Conservation (phyloP, 2,888 invertebrate genomes). For the Thalpophila matura region DNA sequence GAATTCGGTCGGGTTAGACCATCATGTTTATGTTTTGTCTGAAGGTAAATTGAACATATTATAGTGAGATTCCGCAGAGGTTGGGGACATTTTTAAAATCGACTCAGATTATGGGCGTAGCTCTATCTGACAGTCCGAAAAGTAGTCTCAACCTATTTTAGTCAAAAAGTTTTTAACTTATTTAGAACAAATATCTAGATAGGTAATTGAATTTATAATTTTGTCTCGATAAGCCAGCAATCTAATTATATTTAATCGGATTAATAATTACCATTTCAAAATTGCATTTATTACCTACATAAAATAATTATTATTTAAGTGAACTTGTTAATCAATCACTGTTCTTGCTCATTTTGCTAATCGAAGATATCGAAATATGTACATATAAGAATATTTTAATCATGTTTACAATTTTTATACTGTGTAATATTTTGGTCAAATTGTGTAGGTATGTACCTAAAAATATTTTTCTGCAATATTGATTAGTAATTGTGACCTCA, state of each 20-base stretch:
- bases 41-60: too few species aligned
- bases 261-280: slow-evolving; percentile 9
- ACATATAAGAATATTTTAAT: too few species aligned
- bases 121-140: too few species aligned
- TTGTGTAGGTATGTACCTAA: neutral
- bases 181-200: neutral
- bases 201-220: neutral
- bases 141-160: too few species aligned
- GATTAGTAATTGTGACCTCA: slow-evolving; percentile 24
- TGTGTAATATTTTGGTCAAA: slow-evolving; percentile 17
- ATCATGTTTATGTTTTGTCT: too few species aligned
- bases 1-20: too few species aligned
- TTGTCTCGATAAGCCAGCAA: slow-evolving; percentile 2
- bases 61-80: too few species aligned
- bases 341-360: slow-evolving; percentile 10
- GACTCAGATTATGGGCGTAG: too few species aligned
- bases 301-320: slow-evolving; percentile 5
- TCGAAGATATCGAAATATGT: too few species aligned
- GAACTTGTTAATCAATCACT: slow-evolving; percentile 1
- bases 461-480: neutral
- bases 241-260: neutral
- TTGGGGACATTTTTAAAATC: too few species aligned
- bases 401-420: too few species aligned
- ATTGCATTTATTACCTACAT: slow-evolving; percentile 29
- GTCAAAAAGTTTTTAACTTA: neutral